Evolutionary conservation across 2,797 vertebrate species (phyloP), one percentile per base, ranked within the genome.

Genomic region (Huso huso): DNA sequence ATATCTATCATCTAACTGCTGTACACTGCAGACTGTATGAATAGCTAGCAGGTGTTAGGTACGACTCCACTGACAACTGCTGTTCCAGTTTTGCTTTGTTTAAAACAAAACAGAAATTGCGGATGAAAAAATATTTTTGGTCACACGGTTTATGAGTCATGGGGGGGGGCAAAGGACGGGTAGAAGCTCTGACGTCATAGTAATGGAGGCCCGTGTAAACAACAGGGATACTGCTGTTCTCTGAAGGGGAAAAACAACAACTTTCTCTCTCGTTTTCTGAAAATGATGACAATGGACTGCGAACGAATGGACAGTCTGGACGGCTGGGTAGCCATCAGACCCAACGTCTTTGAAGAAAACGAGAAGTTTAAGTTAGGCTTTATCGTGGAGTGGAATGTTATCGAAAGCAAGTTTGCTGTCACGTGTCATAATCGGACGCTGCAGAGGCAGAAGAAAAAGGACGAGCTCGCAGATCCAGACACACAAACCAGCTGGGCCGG

Each of bases 251-350:
- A 62, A 62, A 10, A 18, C 8, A 62, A 11, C 68, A 62, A 64
- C 57, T 9, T 50, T 49, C 51, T 48, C 51, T 49, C 50, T 37
- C 23, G 23, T 55, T 62, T 60, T 48, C 70, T 68, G 6, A 81
- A 51, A 53, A 86, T 84, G 86, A 84, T 68, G 13, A 81, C 66
- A 62, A 70, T 83, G 13, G 92, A 86, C 0, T 78, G 64, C 48
- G 93, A 94, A 64, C 86, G 91, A 50, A 15, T 86, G 1, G 95
- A 97, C 77, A 96, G 95, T 72, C 71, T 97, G 77, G 94, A 96
- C 2, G 95, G 92, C n/a, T 97, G 95, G 95, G 95, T 97, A 69
- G 92, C 95, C 0, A 80, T 97, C 2, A 90, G 87, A 53, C 88
- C 84, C 18, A 86, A 90, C 68, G 78, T 91, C 12, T 97, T 97